These are phyloP conservation scores for Synaphobranchus kaupii DNA, from an alignment of 2,797 vertebrate species.

Conservation along the genomic window DNA sequence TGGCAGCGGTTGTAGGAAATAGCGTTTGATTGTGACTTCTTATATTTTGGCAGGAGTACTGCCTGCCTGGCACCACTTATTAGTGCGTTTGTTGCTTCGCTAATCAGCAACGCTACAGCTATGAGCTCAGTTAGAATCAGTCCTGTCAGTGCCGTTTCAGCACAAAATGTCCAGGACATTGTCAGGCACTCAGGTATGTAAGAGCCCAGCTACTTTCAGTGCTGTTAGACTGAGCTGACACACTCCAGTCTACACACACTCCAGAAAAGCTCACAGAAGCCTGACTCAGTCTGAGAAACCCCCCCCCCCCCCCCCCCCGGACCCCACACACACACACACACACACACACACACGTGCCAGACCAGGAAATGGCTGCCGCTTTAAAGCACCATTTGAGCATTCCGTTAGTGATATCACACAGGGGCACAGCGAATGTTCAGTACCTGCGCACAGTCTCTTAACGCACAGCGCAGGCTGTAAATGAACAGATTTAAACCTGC, in stretches of 20 bases:
- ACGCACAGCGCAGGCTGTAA: not conserved
- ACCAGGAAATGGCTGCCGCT: not conserved
- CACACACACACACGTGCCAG: not conserved
- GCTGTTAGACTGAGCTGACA: not conserved
- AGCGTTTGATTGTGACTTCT: not conserved
- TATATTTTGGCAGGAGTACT: not conserved
- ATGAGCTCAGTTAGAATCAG: not conserved
- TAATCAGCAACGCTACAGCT: not conserved
- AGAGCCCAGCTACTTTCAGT: no score
- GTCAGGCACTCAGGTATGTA: not conserved
- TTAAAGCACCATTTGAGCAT: constrained; percentile 2
- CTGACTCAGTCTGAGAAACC: not conserved
- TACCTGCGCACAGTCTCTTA: constrained; percentile 1
- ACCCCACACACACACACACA: no score
- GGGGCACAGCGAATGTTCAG: constrained; percentile 5
- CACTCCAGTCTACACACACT: not conserved
- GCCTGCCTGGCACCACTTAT: no score
- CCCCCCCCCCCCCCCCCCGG: not conserved
- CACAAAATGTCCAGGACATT: not conserved
- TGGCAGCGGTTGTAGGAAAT: not conserved
- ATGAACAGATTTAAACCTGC: constrained; percentile 18
- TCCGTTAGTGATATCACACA: not conserved
- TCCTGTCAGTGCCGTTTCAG: not conserved
- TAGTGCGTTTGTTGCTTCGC: no score
- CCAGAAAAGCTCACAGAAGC: not conserved